Evolutionary conservation across 2,888 invertebrate genomes (phyloP).

Genomic region (Dryocosmus kuriphilus): DNA sequence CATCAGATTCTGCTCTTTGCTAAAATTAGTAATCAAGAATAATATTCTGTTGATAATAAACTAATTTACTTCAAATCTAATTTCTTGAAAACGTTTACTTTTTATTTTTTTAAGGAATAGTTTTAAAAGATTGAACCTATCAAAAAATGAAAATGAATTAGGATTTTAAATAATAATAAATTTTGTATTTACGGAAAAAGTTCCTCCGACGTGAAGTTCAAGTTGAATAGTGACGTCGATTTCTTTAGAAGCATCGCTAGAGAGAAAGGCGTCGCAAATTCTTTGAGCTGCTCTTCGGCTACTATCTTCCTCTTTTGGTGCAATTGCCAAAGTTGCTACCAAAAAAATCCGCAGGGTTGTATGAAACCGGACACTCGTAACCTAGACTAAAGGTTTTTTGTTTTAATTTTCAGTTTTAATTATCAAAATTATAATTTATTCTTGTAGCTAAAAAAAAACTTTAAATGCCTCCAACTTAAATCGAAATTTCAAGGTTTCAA

Average conservation of each 20-base stretch:
- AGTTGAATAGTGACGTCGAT: slow-evolving; percentile 86
- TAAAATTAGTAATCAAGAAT: slow-evolving; percentile 10
- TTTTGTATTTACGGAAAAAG: slow-evolving; percentile 77
- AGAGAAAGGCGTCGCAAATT: slow-evolving; percentile 88
- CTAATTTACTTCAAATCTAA: too few species aligned
- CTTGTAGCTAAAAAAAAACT: too few species aligned
- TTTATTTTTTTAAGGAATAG: too few species aligned
- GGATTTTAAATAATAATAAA: not conserved
- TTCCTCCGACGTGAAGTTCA: slow-evolving; percentile 84
- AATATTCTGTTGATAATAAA: not conserved
- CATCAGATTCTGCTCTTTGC: slow-evolving; percentile 24
- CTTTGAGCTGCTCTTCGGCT: slow-evolving; percentile 85
- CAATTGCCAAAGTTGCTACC: slow-evolving; percentile 89
- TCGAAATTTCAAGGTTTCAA: too few species aligned
- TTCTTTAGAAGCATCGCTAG: slow-evolving; percentile 87
- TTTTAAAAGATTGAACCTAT: too few species aligned
- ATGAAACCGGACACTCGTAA: slow-evolving; percentile 87
- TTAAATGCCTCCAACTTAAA: too few species aligned
- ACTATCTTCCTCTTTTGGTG: slow-evolving; percentile 87
- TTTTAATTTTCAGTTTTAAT: not conserved
- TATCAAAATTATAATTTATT: too few species aligned
- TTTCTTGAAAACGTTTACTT: too few species aligned
- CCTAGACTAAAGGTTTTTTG: slow-evolving; percentile 81
- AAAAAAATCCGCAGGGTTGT: slow-evolving; percentile 95
- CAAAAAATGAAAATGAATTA: too few species aligned